Percentiles rank a stretch among this genome's conserved stretches.
Conservation (phyloP, 2,888 invertebrate genomes). For the Gastracanthus pulcherrimus region DNA sequence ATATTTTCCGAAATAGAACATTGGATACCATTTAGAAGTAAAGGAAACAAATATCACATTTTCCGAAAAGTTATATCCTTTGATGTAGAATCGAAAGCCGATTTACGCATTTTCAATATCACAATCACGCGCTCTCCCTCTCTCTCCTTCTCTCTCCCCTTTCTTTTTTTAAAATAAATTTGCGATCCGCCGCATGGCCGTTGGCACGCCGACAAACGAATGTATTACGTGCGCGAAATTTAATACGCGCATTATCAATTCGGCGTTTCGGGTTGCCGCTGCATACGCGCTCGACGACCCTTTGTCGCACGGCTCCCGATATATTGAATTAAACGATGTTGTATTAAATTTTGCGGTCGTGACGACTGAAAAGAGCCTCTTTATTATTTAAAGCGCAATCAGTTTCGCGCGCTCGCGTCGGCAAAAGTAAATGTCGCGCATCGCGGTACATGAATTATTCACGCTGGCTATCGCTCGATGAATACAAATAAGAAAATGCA, state of each 20-base stretch:
- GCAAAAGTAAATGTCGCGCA: slow-evolving; percentile 8
- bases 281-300: background rate
- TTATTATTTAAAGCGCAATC: slow-evolving; percentile 45
- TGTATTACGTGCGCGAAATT: slow-evolving; percentile 43
- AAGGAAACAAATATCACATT: no score
- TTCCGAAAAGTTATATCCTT: no score
- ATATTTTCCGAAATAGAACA: no score
- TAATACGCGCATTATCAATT: slow-evolving; percentile 56
- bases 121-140: background rate
- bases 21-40: no score
- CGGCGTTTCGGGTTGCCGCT: slow-evolving; percentile 44
- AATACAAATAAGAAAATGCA: background rate
- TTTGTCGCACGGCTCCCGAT: slow-evolving; percentile 34
- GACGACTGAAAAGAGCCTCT: slow-evolving; percentile 36
- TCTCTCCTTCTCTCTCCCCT: background rate
- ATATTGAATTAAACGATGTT: slow-evolving; percentile 47
- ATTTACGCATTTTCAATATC: no score
- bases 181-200: background rate
- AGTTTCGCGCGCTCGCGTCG: background rate
- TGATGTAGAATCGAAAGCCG: no score
- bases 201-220: slow-evolving; percentile 35
- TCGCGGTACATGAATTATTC: background rate
- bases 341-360: slow-evolving; percentile 47
- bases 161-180: slow-evolving; percentile 30
- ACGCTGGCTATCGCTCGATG: background rate